Conservation (phyloP, 1,140 invertebrate genomes). For the Macrobrachium rosenbergii region DNA sequence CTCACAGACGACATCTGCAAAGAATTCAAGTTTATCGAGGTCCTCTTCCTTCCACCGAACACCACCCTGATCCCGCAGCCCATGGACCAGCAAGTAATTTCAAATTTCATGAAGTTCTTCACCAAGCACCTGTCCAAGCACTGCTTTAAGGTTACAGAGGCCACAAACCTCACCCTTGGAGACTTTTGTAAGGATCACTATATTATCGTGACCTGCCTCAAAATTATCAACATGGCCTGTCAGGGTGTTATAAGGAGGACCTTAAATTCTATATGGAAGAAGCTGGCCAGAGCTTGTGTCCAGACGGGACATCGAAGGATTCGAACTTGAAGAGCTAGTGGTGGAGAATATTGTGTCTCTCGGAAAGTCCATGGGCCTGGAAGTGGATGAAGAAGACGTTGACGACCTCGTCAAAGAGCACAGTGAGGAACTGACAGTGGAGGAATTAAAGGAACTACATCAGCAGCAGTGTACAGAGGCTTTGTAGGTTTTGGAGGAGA, state of each 20-base stretch:
- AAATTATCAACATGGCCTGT: conserved; percentile 68
- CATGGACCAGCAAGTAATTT: background rate
- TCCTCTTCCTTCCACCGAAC: no score
- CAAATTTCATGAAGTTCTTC: background rate
- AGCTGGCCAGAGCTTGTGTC: conserved; percentile 65
- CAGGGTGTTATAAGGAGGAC: conserved; percentile 57
- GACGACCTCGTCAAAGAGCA: background rate
- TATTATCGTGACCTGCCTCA: conserved; percentile 62
- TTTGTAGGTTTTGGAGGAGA: no score
- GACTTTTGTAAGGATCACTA: no score
- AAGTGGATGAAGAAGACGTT: conserved; percentile 65
- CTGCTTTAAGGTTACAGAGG: background rate
- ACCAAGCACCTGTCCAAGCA: no score
- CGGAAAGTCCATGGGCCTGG: conserved; percentile 67
- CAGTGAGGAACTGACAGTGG: background rate
- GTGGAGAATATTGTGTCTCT: no score
- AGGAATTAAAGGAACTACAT: background rate
- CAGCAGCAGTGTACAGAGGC: no score
- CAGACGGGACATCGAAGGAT: conserved; percentile 64
- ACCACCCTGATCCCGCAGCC: background rate
- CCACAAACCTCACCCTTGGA: conserved; percentile 46
- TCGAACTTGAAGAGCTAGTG: no score
- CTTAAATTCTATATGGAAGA: conserved; percentile 68
- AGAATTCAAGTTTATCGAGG: no score
- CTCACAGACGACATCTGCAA: no score